These are phyloP conservation scores for Dryobotodes eremita DNA, from an alignment of 2,888 invertebrate species.

Conservation along the genomic window DNA sequence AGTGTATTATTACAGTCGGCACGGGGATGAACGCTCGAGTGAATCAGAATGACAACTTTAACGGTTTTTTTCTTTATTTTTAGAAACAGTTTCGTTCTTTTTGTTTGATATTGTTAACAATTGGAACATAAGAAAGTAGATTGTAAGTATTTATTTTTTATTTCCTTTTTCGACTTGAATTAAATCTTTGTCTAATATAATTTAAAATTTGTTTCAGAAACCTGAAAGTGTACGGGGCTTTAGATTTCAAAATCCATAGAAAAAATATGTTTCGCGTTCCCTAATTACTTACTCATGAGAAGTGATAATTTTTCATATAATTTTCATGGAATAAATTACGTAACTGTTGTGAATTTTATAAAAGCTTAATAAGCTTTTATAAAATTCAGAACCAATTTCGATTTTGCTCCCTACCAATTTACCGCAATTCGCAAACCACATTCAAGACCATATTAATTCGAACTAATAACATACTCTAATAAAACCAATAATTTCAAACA, in stretches of 20 bases:
- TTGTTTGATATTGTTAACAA: conserved; percentile 58
- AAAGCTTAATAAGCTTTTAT: too few species aligned
- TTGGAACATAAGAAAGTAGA: conserved; percentile 3
- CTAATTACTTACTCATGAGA: neutral
- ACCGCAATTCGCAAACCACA: neutral
- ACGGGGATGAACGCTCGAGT: conserved; percentile 88
- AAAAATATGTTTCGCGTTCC: neutral
- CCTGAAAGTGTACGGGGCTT: neutral
- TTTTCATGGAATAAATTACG: neutral
- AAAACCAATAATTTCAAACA: conserved; percentile 62
- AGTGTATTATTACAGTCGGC: conserved; percentile 83
- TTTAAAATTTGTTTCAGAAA: neutral
- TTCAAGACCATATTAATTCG: conserved; percentile 9
- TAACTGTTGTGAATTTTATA: too few species aligned
- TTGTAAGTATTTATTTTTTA: conserved; percentile 17
- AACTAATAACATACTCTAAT: conserved; percentile 48
- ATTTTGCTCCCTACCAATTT: neutral
- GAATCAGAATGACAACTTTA: conserved; percentile 86
- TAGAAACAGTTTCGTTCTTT: conserved; percentile 71
- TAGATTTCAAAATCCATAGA: neutral
- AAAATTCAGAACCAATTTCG: neutral
- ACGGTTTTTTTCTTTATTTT: conserved; percentile 78
- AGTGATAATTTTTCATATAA: neutral
- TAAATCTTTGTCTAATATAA: neutral
- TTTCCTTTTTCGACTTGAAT: neutral